Percentiles rank a stretch among this genome's conserved stretches.
Evolutionary conservation across 2,797 vertebrate genomes (phyloP).

Genomic region (Pyrocephalus nanus): DNA sequence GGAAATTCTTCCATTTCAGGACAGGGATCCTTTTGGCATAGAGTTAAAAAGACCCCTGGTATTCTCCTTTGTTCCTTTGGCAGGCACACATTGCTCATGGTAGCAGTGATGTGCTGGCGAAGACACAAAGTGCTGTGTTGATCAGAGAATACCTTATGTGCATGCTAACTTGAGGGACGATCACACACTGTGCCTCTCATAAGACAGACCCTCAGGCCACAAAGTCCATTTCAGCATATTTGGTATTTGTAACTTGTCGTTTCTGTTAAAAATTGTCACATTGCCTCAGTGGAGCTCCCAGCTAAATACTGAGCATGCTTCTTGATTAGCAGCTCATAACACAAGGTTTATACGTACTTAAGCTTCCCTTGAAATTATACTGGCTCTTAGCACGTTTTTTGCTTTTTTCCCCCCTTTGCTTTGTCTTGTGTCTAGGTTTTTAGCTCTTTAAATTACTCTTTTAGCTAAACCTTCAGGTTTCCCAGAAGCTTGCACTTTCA

Average conservation of each 20-base stretch:
- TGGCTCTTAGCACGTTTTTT: neutral
- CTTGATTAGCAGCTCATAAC: neutral
- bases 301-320: neutral
- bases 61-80: constrained; percentile 44
- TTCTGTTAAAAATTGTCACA: neutral
- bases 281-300: neutral
- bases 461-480: constrained; percentile 20
- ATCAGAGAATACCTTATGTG: constrained; percentile 38
- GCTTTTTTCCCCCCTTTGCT: neutral
- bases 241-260: constrained; percentile 14
- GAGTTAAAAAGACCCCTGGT: neutral
- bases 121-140: constrained; percentile 34
- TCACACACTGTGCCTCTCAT: constrained; percentile 38
- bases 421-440: neutral
- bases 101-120: constrained; percentile 1
- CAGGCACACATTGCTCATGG: neutral
- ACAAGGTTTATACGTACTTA: neutral
- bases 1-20: neutral
- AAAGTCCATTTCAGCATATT: constrained; percentile 35
- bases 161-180: constrained; percentile 48
- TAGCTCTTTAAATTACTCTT: neutral
- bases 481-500: constrained; percentile 29
- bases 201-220: constrained; percentile 39
- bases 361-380: neutral
- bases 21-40: neutral